These are phyloP conservation scores for Acrobasis consociella DNA, from an alignment of 2,888 invertebrate species.

Conservation along the genomic window DNA sequence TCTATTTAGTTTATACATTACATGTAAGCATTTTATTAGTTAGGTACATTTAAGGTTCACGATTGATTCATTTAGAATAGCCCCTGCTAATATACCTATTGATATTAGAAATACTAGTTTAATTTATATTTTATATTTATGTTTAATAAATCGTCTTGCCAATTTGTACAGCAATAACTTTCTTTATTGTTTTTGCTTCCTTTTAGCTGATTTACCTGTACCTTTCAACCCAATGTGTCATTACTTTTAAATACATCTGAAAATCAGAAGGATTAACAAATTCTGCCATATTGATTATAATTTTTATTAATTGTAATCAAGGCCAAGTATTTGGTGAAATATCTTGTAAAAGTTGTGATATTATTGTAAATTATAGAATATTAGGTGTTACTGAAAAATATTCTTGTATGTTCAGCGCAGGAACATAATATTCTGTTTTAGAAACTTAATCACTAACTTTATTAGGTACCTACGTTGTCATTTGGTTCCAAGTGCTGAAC, in stretches of 20 bases:
- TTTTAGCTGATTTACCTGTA: neutral
- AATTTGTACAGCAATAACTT: neutral
- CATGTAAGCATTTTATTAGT: slow-evolving; percentile 1
- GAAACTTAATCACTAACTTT: neutral
- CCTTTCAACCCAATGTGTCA: neutral
- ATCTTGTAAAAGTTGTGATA: neutral
- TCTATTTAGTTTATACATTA: neutral
- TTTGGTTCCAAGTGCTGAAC: no score
- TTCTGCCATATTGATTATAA: neutral
- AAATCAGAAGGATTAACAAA: neutral
- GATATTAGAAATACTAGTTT: neutral
- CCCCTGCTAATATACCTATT: neutral
- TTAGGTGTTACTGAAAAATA: neutral
- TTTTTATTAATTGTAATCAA: neutral
- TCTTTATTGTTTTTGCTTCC: neutral
- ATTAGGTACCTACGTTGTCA: no score
- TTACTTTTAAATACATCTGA: neutral
- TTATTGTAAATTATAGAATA: neutral
- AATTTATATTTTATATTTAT: neutral
- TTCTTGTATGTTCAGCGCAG: neutral
- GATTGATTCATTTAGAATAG: neutral
- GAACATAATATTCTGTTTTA: neutral
- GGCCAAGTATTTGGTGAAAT: neutral
- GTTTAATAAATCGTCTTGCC: neutral
- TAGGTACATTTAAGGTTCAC: neutral